Percentiles rank a stretch among this genome's conserved stretches.
Evolutionary conservation across 2,888 invertebrate species (phyloP).

Genomic region (Tetranychus truncatus): DNA sequence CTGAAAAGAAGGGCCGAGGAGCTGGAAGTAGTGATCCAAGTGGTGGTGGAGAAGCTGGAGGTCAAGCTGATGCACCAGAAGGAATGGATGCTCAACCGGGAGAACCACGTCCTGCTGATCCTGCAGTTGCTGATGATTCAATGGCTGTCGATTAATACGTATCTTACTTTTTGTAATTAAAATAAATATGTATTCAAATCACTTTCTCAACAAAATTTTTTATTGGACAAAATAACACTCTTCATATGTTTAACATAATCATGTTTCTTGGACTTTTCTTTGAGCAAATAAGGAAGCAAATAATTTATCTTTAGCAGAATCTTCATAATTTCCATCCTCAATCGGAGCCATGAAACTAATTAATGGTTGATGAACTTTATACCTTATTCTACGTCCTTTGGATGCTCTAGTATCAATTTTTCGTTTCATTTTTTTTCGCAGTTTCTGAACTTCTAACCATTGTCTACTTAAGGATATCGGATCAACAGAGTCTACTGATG

Average conservation of each 20-base stretch:
- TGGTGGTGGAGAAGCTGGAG: slow-evolving; percentile 3
- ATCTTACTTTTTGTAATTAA: not conserved
- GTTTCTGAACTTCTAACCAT: slow-evolving; percentile 54
- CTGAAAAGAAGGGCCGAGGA: slow-evolving; percentile 2
- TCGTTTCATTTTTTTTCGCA: slow-evolving; percentile 74
- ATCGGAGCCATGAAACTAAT: slow-evolving; percentile 76
- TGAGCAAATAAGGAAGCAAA: slow-evolving; percentile 42
- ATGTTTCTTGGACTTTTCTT: not conserved
- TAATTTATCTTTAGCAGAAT: slow-evolving; percentile 58
- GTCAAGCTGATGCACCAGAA: slow-evolving; percentile 2
- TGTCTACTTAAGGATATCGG: slow-evolving; percentile 57
- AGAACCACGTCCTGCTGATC: slow-evolving; percentile 14
- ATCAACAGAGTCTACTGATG: slow-evolving; percentile 53
- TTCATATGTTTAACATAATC: too few species aligned
- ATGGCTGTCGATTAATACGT: not conserved
- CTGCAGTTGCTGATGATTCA: not conserved
- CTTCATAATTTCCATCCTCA: slow-evolving; percentile 49
- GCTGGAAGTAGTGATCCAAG: not conserved
- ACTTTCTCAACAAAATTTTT: too few species aligned
- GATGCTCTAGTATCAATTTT: slow-evolving; percentile 83
- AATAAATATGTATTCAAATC: too few species aligned
- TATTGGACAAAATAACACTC: too few species aligned
- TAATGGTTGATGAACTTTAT: slow-evolving; percentile 61
- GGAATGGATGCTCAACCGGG: slow-evolving; percentile 6
- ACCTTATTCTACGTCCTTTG: slow-evolving; percentile 76